Percentiles rank a stretch among this genome's conserved stretches.
These are phyloP conservation scores for Chelidonichthys spinosus DNA, from an alignment of 2,797 vertebrate species.

Conservation along the genomic window DNA sequence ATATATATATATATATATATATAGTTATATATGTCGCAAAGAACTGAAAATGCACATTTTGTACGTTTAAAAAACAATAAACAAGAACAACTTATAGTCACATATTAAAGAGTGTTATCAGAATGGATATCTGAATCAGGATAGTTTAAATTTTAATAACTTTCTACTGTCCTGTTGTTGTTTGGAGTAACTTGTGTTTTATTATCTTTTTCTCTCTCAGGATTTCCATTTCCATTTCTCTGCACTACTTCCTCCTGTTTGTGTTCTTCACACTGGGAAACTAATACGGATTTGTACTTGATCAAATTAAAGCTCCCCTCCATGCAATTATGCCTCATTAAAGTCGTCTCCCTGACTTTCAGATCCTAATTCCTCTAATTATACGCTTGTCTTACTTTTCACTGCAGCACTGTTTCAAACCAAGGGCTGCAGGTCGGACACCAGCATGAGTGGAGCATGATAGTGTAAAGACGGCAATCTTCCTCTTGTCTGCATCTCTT, in stretches of 20 bases:
- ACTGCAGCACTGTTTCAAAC: conserved; percentile 47
- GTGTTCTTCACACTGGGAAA: conserved; percentile 41
- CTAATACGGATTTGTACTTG: conserved; percentile 47
- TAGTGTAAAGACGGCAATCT: conserved; percentile 39
- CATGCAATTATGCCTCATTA: conserved; percentile 66
- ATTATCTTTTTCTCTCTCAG: background rate
- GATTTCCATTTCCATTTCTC: background rate
- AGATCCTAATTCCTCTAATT: conserved; percentile 34
- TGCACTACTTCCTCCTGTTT: background rate
- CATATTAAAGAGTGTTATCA: background rate
- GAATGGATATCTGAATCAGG: background rate
- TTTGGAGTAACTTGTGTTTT: background rate
- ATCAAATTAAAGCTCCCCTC: conserved; percentile 61
- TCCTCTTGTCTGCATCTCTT: conserved; percentile 18
- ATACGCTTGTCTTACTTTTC: conserved; percentile 42
- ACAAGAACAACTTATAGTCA: background rate
- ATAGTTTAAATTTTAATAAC: background rate
- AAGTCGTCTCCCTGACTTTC: conserved; percentile 40
- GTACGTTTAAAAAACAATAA: background rate
- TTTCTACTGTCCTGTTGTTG: background rate
- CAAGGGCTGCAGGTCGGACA: conserved; percentile 51
- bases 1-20: too few relatives aligned
- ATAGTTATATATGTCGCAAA: too few relatives aligned
- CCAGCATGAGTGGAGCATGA: conserved; percentile 51
- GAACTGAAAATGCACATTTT: background rate